A percentile compares a stretch with the other conserved stretches of the same genome.
phyloP scores from a whole-genome alignment of 2,113 vertebrate genomes.

The Jacana jacana region DNA sequence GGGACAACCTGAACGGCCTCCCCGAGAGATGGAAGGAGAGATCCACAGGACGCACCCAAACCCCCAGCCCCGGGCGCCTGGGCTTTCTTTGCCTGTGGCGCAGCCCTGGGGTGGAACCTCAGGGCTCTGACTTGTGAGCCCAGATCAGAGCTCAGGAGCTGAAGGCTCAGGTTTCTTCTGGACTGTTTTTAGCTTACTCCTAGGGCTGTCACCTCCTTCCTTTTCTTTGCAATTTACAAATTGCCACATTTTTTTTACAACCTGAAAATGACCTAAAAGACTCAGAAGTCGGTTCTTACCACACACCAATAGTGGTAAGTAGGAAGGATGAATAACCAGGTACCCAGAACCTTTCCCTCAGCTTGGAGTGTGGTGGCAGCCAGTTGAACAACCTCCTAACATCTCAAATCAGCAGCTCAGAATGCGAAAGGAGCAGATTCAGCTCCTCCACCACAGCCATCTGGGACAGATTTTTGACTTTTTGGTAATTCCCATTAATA shows the following conservation, averaged over 20 bases:
- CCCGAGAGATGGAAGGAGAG: not conserved
- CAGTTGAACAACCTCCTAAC: not conserved
- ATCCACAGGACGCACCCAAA: not conserved
- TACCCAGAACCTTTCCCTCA: not conserved
- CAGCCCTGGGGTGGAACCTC: not conserved
- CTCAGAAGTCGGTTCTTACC: not conserved
- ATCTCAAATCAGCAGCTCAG: not conserved
- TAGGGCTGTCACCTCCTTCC: not conserved
- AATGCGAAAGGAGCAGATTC: not conserved
- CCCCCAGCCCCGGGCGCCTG: too few species aligned
- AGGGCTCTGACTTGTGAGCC: not conserved
- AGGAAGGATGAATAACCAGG: not conserved
- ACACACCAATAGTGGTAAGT: not conserved
- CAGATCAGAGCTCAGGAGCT: not conserved
- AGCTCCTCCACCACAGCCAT: not conserved
- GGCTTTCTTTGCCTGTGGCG: not conserved
- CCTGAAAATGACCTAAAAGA: not conserved
- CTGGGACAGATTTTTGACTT: not conserved
- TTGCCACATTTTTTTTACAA: not conserved
- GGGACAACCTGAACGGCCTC: not conserved
- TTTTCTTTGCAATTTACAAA: not conserved
- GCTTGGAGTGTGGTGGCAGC: not conserved
- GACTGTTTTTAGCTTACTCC: not conserved
- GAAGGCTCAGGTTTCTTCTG: not conserved
- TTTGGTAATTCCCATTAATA: not conserved